Evolutionary conservation across 2,888 invertebrate genomes (phyloP), one percentile per base, ranked within the genome.

Genomic region (Drosophila gaucha): DNA sequence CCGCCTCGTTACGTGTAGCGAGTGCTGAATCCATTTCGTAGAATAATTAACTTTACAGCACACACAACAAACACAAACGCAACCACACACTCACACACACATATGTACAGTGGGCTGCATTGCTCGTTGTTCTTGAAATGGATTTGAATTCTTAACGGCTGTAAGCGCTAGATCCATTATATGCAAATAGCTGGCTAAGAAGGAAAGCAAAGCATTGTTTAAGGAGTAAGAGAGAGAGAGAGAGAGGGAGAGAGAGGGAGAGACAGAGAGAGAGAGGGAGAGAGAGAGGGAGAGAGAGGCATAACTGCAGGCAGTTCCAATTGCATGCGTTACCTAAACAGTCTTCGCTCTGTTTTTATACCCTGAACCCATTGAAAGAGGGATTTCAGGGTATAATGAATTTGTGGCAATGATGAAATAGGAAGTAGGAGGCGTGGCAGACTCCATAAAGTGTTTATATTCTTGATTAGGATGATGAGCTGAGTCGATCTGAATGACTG

Each of bases 41-140:
- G 66, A 71, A 72, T 78, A 80, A 86, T 83, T 80, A 88, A 80
- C 78, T 74, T 74, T 78, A 60, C 63, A 69, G 43, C 35, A 49
- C 51, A 51, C 60, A 65, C 33, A 71, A 46, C 4, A 36, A 12
- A 16, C 2, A 35, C 20, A 35, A 6, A 35, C 12, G 47, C 30
- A 22, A 9, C 24, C 18, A 55, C 33, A 58, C 16, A 36, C 2
- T 3, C 9, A 26, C 35, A 44, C 10, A n/a, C 5, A 30, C 16
- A 22, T 18, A 18, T n/a, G 44, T 31, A 26, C 38, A 62, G n/a
- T 31, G 31, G 46, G 30, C 31, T 50, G 60, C 74, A 57, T 24
- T 54, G 28, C 52, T 24, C 38, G 39, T 43, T 55, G 24, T 24
- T 3, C 68, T 26, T 46, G 12, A 56, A 73, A 69, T 52, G 66